Evolutionary conservation across 2,797 vertebrate species (phyloP), one percentile per base, ranked within the genome.

Genomic region (Karalla daura): DNA sequence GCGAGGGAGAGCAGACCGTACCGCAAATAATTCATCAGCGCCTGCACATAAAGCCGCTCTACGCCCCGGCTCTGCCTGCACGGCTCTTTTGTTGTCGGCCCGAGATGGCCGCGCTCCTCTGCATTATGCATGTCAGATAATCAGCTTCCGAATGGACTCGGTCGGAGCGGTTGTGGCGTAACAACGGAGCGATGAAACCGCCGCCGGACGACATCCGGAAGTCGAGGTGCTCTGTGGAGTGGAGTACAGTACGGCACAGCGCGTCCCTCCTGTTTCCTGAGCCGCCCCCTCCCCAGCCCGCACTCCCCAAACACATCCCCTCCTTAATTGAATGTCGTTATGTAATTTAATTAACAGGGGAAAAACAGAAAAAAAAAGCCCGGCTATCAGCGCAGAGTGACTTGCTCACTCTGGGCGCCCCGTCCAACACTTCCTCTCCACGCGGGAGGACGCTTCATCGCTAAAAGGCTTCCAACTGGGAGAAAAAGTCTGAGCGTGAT

Each of bases 341-440:
- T 63, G 63, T 72, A 47, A 79, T 83, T 81, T 63, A 80, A 86
- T 91, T 88, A 87, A 65, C 68, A 56, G n/a, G n/a, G n/a, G n/a
- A n/a, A n/a, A n/a, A n/a, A n/a, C n/a, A n/a, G n/a, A n/a, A n/a
- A n/a, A n/a, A n/a, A n/a, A n/a, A 60, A 62, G 56, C 45, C 67
- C 12, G 27, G 33, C 63, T 70, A 70, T 75, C 67, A 45, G 52
- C 23, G 43, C 62, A 70, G 63, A 83, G 67, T 63, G 55, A 78
- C 65, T 58, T 74, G 61, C 58, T 52, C 72, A 53, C 65, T 85
- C 75, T 66, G 55, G 46, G 55, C 83, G 72, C 61, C 55, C 74
- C 47, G 13, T 81, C 89, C 74, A 78, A 51, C 75, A 56, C 72
- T 78, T 69, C 56, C 59, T 74, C 60, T 51, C 24, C 72, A 47